Percentiles rank a stretch among this genome's conserved stretches.
phyloP scores from a whole-genome alignment of 1,140 invertebrate species.

The Drosophila elegans region DNA sequence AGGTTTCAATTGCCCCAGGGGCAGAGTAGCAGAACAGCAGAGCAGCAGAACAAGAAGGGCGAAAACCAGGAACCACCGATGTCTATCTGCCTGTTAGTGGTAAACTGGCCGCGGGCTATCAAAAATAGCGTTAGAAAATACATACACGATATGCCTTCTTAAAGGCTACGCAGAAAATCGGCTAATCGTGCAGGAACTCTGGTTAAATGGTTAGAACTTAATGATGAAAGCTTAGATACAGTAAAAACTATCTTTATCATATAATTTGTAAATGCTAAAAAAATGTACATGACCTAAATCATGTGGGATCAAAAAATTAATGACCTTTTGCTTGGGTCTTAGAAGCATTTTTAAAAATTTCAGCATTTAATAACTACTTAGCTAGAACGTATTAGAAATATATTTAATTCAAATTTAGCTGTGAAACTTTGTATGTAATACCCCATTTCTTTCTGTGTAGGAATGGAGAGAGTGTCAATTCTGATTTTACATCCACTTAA shows the following conservation, averaged over 20 bases:
- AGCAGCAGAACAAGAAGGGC: constrained; percentile 45
- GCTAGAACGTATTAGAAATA: too few species aligned
- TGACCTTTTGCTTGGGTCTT: too few species aligned
- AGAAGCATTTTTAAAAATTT: too few species aligned
- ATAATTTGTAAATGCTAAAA: too few species aligned
- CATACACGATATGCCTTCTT: constrained; percentile 33
- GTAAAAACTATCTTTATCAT: too few species aligned
- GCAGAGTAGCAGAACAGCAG: constrained; percentile 45
- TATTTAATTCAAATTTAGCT: too few species aligned
- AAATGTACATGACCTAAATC: too few species aligned
- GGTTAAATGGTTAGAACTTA: background rate
- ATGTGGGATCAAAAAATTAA: too few species aligned
- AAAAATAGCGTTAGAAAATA: constrained; percentile 40
- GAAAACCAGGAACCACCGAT: constrained; percentile 31
- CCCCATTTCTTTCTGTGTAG: background rate
- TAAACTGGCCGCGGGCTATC: constrained; percentile 52
- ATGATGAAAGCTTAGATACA: too few species aligned
- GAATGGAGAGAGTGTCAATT: constrained; percentile 24
- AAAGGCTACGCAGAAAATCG: constrained; percentile 36
- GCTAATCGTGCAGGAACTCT: constrained; percentile 15
- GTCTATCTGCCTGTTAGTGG: constrained; percentile 50
- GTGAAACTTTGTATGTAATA: too few species aligned
- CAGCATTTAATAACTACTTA: too few species aligned
- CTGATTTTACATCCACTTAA: constrained; percentile 25
- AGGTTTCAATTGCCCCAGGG: constrained; percentile 76